Evolutionary conservation across 2,888 invertebrate species (phyloP).

Genomic region (Nemapogon koenigi): DNA sequence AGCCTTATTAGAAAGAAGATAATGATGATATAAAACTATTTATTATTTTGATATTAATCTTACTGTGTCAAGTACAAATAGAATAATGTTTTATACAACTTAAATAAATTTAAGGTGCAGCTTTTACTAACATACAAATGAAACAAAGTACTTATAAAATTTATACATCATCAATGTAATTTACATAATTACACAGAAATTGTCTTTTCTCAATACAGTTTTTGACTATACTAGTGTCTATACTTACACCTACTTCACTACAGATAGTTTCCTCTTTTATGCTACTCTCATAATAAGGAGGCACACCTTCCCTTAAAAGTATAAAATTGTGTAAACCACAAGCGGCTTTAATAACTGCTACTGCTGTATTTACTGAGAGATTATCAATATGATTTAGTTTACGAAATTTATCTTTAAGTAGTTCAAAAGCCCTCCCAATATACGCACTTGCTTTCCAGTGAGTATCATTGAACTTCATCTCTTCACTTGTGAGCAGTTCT

Average conservation of each 20-base stretch:
- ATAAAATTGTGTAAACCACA: conserved; percentile 54
- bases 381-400: conserved; percentile 43
- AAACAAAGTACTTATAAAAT: neutral
- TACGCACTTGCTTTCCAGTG: conserved; percentile 45
- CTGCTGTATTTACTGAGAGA: conserved; percentile 32
- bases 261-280: conserved; percentile 40
- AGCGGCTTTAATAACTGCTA: conserved; percentile 35
- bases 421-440: conserved; percentile 46
- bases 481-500: conserved; percentile 45
- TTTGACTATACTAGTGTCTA: conserved; percentile 41
- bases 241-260: conserved; percentile 41
- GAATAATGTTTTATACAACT: too few species aligned
- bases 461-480: conserved; percentile 52
- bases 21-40: too few species aligned
- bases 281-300: conserved; percentile 16
- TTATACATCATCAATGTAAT: conserved; percentile 32
- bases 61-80: too few species aligned
- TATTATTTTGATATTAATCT: too few species aligned
- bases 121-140: too few species aligned
- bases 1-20: conserved; percentile 34
- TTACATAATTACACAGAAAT: conserved; percentile 52
- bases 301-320: conserved; percentile 42
- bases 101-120: too few species aligned
- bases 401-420: conserved; percentile 40
- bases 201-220: conserved; percentile 46